Evolutionary conservation across 2,888 invertebrate genomes (phyloP).

Genomic region (Mactromeris polynyma): DNA sequence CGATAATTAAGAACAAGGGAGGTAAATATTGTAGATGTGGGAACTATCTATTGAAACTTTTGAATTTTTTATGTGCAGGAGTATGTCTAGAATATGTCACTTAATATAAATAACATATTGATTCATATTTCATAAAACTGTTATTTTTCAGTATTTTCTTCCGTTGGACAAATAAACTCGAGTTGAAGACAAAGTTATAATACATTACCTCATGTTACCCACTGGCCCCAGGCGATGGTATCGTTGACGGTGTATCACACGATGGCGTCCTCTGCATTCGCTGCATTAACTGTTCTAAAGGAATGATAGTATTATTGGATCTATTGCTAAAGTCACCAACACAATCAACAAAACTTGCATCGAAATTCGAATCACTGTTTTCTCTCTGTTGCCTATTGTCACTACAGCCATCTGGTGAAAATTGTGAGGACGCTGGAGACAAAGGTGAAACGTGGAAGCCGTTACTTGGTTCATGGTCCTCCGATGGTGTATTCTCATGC

Average conservation of each 20-base stretch:
- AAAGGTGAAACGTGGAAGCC: constrained; percentile 40
- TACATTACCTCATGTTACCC: constrained; percentile 40
- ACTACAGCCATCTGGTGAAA: constrained; percentile 14
- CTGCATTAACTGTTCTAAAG: constrained; percentile 57
- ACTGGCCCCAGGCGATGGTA: constrained; percentile 63
- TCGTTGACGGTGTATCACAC: constrained; percentile 50
- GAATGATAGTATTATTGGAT: constrained; percentile 49
- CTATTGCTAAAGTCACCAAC: constrained; percentile 39
- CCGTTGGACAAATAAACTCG: no score
- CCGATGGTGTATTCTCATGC: constrained; percentile 77
- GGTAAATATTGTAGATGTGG: no score
- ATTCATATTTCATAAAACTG: no score
- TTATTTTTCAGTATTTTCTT: no score
- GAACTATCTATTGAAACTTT: no score
- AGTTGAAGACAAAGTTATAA: no score
- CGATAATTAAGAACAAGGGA: no score
- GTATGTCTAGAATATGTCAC: no score
- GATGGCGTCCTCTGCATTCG: constrained; percentile 53
- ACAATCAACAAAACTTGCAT: constrained; percentile 37
- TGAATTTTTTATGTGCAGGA: no score
- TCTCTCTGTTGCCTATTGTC: constrained; percentile 25
- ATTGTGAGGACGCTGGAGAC: constrained; percentile 30
- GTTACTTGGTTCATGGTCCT: constrained; percentile 54
- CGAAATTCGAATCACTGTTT: constrained; percentile 34
- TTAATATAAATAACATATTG: no score